Evolutionary conservation across 2,888 invertebrate genomes (phyloP), one percentile per base, ranked within the genome.

Genomic region (Epiblema foenella): DNA sequence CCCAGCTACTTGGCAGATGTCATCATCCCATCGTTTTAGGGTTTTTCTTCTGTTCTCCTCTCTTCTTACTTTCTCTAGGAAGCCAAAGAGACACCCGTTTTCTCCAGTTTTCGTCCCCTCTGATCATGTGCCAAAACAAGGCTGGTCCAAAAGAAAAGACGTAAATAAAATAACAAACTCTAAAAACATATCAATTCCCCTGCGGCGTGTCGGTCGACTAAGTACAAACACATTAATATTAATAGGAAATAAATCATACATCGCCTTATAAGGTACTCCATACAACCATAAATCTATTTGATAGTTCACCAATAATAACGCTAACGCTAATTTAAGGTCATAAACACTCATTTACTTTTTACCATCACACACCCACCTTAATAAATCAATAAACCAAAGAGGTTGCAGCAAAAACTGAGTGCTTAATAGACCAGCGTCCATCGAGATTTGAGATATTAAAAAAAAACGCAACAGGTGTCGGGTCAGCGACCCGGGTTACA

Each of bases 311-410:
- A 18, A 51, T 15, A 56, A 12, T 37, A 33, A 59, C 4, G n/a
- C 15, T 46, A 24, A n/a, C n/a, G 8, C n/a, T 58, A 10, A 59
- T 20, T 39, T 15, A 12, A 7, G 33, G 11, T 37, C 39, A 58
- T 59, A n/a, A 59, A 42, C 46, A 59, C 12, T 42, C n/a, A 33
- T 37, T 57, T 57, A 57, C 57, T 57, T 57, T 57, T 57, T 60
- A 60, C 46, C 68, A 37, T 49, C 24, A 17, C 64, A 54, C 39
- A 54, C 39, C 52, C 51, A 33, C 37, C 51, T n/a, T 64, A 83
- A 86, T 87, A 87, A 86, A 88, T 88, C 86, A 88, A 88, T 86
- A 88, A 87, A 79, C 56, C 39, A 81, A 71, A 85, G 82, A 85
- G 84, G 80, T 46, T 77, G 73, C 76, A 79, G 83, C 81, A 88